Evolutionary conservation across 2,888 invertebrate genomes (phyloP).

Genomic region (Spilosoma lubricipeda): DNA sequence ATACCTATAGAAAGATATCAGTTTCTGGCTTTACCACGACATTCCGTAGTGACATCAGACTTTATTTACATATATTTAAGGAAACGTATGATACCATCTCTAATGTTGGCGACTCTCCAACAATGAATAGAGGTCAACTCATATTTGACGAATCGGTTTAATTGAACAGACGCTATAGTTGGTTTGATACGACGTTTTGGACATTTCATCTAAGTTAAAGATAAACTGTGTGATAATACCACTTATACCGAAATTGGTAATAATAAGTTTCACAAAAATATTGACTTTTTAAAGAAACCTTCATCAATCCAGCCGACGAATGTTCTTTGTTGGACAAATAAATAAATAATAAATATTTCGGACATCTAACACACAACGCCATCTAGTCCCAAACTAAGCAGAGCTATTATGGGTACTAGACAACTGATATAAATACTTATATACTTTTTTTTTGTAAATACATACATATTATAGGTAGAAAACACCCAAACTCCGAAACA

Average conservation of each 20-base stretch:
- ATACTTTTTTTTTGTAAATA: too few species aligned
- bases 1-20: conserved; percentile 33
- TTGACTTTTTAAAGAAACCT: not conserved
- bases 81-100: conserved; percentile 37
- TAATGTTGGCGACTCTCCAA: conserved; percentile 42
- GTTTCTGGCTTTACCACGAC: conserved; percentile 27
- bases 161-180: not conserved
- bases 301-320: not conserved
- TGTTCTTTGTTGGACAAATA: not conserved
- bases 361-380: too few species aligned
- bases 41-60: conserved; percentile 31
- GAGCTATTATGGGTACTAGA: too few species aligned
- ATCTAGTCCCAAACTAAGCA: too few species aligned
- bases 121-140: conserved; percentile 34
- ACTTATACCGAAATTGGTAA: not conserved
- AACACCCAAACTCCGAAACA: too few species aligned
- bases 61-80: conserved; percentile 50
- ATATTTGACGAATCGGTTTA: conserved; percentile 6
- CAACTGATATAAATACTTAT: too few species aligned
- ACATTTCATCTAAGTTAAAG: not conserved
- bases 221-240: not conserved
- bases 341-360: too few species aligned
- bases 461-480: too few species aligned
- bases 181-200: not conserved
- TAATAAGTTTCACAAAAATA: not conserved